A percentile compares a stretch with the other conserved stretches of the same genome.
phyloP scores from a whole-genome alignment of 2,888 invertebrate genomes.

The Slavum lentiscoides region DNA sequence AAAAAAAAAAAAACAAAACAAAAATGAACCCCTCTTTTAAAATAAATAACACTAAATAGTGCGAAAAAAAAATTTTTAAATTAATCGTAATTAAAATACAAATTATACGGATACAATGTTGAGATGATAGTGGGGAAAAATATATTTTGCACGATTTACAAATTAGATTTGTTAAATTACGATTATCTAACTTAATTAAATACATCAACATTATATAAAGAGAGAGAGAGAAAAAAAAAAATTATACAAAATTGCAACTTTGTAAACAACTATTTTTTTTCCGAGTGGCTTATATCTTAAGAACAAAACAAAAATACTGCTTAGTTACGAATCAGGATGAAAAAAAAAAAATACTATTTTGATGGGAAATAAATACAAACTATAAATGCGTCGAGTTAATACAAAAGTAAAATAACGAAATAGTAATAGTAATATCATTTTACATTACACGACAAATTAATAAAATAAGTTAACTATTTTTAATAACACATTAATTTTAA shows the following conservation, averaged over 20 bases:
- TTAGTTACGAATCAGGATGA: slow-evolving; percentile 1
- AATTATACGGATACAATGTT: slow-evolving; percentile 39
- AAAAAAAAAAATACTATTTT: slow-evolving; percentile 36
- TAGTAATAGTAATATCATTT: slow-evolving; percentile 23
- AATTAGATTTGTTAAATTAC: not conserved
- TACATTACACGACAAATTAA: slow-evolving; percentile 10
- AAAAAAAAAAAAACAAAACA: slow-evolving; percentile 21
- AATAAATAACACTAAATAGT: slow-evolving; percentile 26
- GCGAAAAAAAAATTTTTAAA: not conserved
- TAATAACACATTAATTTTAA: slow-evolving; percentile 3
- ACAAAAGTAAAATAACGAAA: slow-evolving; percentile 24
- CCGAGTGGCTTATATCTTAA: not conserved
- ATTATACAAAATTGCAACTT: slow-evolving; percentile 14
- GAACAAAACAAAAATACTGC: slow-evolving; percentile 28
- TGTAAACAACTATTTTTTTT: not conserved
- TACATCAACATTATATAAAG: not conserved
- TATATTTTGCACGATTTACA: slow-evolving; percentile 4
- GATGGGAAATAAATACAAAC: slow-evolving; percentile 14
- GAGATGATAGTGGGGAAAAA: slow-evolving; percentile 23
- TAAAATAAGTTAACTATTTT: slow-evolving; percentile 8
- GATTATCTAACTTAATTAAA: slow-evolving; percentile 20
- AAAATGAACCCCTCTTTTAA: not conserved
- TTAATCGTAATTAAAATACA: slow-evolving; percentile 7
- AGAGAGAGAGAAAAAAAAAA: not conserved
- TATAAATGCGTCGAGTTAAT: slow-evolving; percentile 37